phyloP scores from a whole-genome alignment of 2,797 vertebrate genomes.

The Telmatherina bonti region DNA sequence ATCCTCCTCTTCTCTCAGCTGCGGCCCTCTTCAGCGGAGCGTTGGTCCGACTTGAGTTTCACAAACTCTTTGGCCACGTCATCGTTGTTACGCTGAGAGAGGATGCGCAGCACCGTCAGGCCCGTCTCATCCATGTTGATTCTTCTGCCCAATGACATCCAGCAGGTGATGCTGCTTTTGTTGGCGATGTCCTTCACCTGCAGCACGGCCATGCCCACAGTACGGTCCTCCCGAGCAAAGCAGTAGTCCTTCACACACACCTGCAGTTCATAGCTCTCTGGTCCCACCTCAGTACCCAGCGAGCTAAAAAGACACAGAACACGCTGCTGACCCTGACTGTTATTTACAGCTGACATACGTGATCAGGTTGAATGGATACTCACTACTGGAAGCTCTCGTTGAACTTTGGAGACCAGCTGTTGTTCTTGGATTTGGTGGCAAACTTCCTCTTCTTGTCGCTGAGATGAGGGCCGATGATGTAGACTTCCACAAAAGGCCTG shows the following conservation, averaged over 20 bases:
- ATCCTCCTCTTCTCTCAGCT: constrained; percentile 79
- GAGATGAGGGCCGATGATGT: constrained; percentile 95
- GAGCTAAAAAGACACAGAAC: constrained; percentile 80
- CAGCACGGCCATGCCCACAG: constrained; percentile 91
- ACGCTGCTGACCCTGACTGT: not conserved
- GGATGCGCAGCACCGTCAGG: constrained; percentile 95
- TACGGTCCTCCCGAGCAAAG: constrained; percentile 96
- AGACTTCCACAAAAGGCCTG: constrained; percentile 96
- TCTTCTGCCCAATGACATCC: constrained; percentile 89
- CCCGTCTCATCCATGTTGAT: constrained; percentile 99
- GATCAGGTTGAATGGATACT: constrained; percentile 67
- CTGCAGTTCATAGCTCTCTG: constrained; percentile 96
- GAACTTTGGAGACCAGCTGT: constrained; percentile 97
- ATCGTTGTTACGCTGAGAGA: constrained; percentile 97
- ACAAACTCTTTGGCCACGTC: constrained; percentile 98
- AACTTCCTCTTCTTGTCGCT: constrained; percentile 98
- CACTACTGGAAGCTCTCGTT: constrained; percentile 95
- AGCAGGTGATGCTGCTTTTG: constrained; percentile 84
- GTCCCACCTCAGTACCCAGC: constrained; percentile 90
- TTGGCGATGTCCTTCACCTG: constrained; percentile 92
- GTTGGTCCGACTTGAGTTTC: constrained; percentile 97
- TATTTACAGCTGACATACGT: not conserved
- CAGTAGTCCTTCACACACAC: constrained; percentile 99
- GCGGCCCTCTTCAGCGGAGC: constrained; percentile 91
- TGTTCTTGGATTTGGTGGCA: constrained; percentile 98